phyloP scores from a whole-genome alignment of 2,113 vertebrate genomes.

The Dipodomys merriami region DNA sequence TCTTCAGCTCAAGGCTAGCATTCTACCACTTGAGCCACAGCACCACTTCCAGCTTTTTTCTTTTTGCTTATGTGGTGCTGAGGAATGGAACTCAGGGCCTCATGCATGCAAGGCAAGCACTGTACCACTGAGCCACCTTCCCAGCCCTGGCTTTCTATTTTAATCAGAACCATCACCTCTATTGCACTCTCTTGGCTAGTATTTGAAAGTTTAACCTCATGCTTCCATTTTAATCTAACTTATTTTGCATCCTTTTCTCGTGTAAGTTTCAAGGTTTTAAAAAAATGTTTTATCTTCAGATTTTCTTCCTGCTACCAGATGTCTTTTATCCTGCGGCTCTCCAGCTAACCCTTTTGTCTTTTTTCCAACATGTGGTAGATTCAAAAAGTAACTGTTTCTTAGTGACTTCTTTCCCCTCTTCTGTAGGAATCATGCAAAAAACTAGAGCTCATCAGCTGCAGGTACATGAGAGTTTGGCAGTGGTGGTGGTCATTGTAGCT shows the following conservation, averaged over 20 bases:
- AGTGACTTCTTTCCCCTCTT: not conserved
- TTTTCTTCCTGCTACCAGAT: not conserved
- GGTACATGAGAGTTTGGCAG: not conserved
- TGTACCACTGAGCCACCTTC: too few species aligned
- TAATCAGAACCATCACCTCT: too few species aligned
- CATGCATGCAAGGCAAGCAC: too few species aligned
- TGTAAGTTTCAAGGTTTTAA: constrained; percentile 11
- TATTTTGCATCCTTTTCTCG: not conserved
- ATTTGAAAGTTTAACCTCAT: not conserved
- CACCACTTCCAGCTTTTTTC: too few species aligned
- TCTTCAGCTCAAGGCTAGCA: too few species aligned
- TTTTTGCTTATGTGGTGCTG: too few species aligned
- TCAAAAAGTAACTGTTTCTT: constrained; percentile 19
- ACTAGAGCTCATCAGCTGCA: not conserved
- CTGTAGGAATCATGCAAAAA: not conserved
- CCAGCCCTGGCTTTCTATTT: too few species aligned
- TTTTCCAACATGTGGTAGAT: not conserved
- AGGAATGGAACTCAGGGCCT: too few species aligned
- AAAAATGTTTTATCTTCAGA: not conserved
- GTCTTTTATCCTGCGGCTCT: not conserved
- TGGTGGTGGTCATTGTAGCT: not conserved
- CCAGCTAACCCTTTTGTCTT: not conserved
- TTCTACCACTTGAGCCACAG: too few species aligned
- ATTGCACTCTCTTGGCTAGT: not conserved
- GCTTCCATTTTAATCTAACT: not conserved